Conservation (phyloP, 2,888 invertebrate species). For the Aspidapion aeneum region DNA sequence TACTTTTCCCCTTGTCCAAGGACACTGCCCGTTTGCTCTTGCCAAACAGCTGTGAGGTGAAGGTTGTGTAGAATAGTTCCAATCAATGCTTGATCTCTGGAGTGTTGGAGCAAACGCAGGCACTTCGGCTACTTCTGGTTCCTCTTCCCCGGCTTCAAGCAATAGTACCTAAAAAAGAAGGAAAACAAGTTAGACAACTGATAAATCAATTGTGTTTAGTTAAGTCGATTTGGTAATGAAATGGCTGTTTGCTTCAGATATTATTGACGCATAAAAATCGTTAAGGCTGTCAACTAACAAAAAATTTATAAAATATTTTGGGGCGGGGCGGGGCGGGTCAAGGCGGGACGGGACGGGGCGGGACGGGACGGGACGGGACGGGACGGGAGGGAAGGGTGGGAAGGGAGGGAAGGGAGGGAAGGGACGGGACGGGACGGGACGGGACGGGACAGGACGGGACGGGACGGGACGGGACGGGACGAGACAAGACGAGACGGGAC, state of each 20-base stretch:
- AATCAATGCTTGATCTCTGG: slow-evolving; percentile 62
- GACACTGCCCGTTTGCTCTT: slow-evolving; percentile 54
- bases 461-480: slow-evolving; percentile 1
- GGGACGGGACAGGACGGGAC: background rate
- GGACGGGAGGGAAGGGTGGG: background rate
- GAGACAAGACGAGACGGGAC: background rate
- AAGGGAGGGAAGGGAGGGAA: too few relatives aligned
- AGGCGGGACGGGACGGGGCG: background rate
- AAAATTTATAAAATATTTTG: too few relatives aligned
- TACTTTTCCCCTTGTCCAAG: slow-evolving; percentile 61
- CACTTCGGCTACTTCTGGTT: slow-evolving; percentile 62
- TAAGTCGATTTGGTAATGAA: background rate
- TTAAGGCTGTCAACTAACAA: too few relatives aligned
- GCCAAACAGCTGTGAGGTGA: slow-evolving; percentile 59
- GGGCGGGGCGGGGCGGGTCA: background rate
- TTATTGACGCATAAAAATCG: too few relatives aligned
- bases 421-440: slow-evolving; percentile 1
- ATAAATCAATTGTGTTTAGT: background rate
- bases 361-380: background rate
- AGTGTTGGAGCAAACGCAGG: slow-evolving; percentile 61
- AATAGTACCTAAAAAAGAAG: slow-evolving; percentile 54
- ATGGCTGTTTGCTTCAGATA: background rate
- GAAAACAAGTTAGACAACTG: too few relatives aligned
- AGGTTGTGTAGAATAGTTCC: slow-evolving; percentile 66
- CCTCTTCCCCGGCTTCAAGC: slow-evolving; percentile 65